phyloP scores from a whole-genome alignment of 1,140 invertebrate species.

The Aphelinus certus region DNA sequence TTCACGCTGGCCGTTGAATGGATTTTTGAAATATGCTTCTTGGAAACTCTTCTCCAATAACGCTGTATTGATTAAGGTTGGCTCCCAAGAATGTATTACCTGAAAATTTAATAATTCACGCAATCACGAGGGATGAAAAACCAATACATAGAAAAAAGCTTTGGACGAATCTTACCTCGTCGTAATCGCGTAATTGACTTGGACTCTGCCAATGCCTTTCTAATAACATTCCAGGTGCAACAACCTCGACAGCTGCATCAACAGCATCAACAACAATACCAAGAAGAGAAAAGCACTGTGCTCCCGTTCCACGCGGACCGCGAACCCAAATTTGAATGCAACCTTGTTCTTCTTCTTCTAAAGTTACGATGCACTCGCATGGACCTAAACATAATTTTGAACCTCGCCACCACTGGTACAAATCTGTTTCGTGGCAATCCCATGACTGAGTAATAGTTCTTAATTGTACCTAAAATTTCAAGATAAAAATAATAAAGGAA shows the following conservation, averaged over 20 bases:
- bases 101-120: conserved; percentile 21
- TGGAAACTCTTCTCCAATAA: conserved; percentile 67
- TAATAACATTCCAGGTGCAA: conserved; percentile 75
- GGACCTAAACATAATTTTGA: conserved; percentile 80
- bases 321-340: conserved; percentile 79
- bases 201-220: conserved; percentile 75
- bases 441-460: conserved; percentile 68
- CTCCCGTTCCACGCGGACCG: conserved; percentile 71
- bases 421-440: conserved; percentile 73
- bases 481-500: neutral
- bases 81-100: conserved; percentile 71
- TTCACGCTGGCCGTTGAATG: conserved; percentile 71
- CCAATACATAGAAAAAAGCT: too few relatives aligned
- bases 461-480: conserved; percentile 64
- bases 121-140: too few relatives aligned
- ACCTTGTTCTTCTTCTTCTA: conserved; percentile 72
- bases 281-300: conserved; percentile 78
- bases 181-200: conserved; percentile 68
- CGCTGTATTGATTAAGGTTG: conserved; percentile 69
- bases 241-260: conserved; percentile 72
- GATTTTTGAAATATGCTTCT: conserved; percentile 67
- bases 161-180: conserved; percentile 49
- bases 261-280: conserved; percentile 78
- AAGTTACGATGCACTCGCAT: conserved; percentile 78
- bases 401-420: conserved; percentile 84